A percentile compares a stretch with the other conserved stretches of the same genome.
Conservation (phyloP, 1,140 invertebrate genomes). For the Drosophila tristis region DNA sequence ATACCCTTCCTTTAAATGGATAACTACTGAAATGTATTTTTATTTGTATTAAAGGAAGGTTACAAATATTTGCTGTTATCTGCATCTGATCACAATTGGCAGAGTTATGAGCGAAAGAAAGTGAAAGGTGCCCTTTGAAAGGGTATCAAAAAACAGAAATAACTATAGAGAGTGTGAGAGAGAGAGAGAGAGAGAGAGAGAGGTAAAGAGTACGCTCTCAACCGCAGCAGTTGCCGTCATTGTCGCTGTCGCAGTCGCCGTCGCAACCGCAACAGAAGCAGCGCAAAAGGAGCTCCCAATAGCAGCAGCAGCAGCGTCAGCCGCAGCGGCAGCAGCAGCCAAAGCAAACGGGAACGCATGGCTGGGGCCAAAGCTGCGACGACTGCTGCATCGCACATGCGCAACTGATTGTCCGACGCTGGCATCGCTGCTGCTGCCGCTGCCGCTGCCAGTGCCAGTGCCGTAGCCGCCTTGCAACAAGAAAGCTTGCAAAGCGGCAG, state of each 20-base stretch:
- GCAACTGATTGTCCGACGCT: slow-evolving; percentile 14
- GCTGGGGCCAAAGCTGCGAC: slow-evolving; percentile 12
- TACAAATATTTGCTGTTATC: no score
- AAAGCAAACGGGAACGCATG: slow-evolving; percentile 7
- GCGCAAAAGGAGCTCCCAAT: slow-evolving; percentile 12
- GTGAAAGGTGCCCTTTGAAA: neutral
- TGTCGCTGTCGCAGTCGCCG: no score
- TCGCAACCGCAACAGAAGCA: no score
- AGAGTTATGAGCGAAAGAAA: no score
- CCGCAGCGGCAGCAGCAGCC: neutral
- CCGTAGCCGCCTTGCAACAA: slow-evolving; percentile 47
- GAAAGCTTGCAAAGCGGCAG: slow-evolving; percentile 16
- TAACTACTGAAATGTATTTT: no score
- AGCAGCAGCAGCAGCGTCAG: neutral
- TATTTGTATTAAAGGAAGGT: no score
- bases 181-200: neutral
- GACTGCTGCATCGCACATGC: slow-evolving; percentile 16
- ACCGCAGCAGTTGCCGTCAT: no score
- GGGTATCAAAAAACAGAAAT: neutral
- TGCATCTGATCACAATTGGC: no score
- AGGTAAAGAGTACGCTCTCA: neutral
- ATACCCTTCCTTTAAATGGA: no score
- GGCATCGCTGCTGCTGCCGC: neutral
- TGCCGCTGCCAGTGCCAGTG: slow-evolving; percentile 5
- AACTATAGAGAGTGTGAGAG: neutral